Base-by-base conservation (phyloP, 2,113 vertebrate species). In the Montifringilla adamsi region DNA sequence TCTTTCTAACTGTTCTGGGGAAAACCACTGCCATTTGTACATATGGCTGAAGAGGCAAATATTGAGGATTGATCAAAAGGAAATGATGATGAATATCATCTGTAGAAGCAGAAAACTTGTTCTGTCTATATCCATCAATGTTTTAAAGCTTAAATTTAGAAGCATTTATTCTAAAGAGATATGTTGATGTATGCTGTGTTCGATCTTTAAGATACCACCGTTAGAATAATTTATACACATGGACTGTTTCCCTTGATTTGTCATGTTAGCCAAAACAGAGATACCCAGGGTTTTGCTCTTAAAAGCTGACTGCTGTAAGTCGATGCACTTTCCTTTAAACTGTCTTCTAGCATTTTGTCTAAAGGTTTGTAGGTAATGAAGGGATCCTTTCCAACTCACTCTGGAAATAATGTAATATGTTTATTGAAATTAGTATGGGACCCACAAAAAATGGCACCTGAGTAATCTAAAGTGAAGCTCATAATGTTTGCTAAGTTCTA, bases 91-190 rank as follows among this genome's bases (percentile, higher is more conserved):
- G 13, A 67, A 43, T 62, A 33, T 69, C 49, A 79, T 49, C n/a
- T 62, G 13, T 10, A 53, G 75, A 76, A 92, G 28, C 24, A 76
- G 50, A 93, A 88, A 84, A 77, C 14, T 60, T 68, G 20, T 31
- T 90, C 31, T 15, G 0, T 50, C 13, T 44, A 30, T 46, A 62
- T 17, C 7, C 17, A 52, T 35, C 76, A 47, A 67, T 60, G 10
- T 55, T 95, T 84, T 60, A 77, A 91, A 60, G 55, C 6, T 69
- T 52, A 41, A 83, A 73, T 90, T 64, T 93, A 83, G 63, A 91
- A 93, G 4, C 1, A 1, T 55, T 49, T 76, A 8, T 50, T 82
- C 37, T 50, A 37, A 87, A 60, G 60, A 64, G 26, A 14, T n/a
- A 15, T 39, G 15, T 58, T 75, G 50, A 64, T 68, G 11, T 39